Base-by-base conservation (phyloP, 2,888 invertebrate species). In the Nymphalis c-album region DNA sequence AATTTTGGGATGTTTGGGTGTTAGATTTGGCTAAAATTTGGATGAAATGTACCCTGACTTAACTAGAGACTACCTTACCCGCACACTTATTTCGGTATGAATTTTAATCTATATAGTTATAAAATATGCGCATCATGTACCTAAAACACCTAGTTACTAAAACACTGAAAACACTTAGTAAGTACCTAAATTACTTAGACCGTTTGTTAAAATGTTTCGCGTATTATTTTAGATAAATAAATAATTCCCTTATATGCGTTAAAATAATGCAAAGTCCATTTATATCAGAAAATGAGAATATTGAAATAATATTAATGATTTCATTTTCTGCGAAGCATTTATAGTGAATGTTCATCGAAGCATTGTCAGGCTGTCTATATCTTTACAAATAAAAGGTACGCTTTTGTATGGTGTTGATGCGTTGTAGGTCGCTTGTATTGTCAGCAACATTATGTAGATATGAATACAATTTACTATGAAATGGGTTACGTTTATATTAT, bases 301-400 rank as follows among this genome's bases (percentile, higher is more conserved):
- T 69, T 59, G 57, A 63, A 74, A 73, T 72, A 69, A 72, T 74
- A 78, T 78, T 73, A 76, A 74, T 77, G 79, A 83, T 83, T 78
- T 79, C 74, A 77, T 78, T 78, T 75, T 74, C 72, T 66, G 73
- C 73, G 73, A 65, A 76, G 73, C 74, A 75, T 79, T 77, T 75
- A 77, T 75, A 73, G 63, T 80, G 77, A 80, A 81, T 77, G 79
- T 76, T 80, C 77, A 74, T 74, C 74, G 71, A 72, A 71, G 77
- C 73, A 78, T 85, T 85, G 85, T 85, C 73, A 73, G 66, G 75
- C 76, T 77, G 80, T 78, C 83, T 81, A 77, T 82, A 82, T 81
- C 82, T 83, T 83, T 83, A 80, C 79, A 83, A 84, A 84, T 85
- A 83, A 81, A 84, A 83, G 82, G 79, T 77, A 76, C 76, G 81